Evolutionary conservation across 1,140 invertebrate species (phyloP).

Genomic region (Solen grandis): DNA sequence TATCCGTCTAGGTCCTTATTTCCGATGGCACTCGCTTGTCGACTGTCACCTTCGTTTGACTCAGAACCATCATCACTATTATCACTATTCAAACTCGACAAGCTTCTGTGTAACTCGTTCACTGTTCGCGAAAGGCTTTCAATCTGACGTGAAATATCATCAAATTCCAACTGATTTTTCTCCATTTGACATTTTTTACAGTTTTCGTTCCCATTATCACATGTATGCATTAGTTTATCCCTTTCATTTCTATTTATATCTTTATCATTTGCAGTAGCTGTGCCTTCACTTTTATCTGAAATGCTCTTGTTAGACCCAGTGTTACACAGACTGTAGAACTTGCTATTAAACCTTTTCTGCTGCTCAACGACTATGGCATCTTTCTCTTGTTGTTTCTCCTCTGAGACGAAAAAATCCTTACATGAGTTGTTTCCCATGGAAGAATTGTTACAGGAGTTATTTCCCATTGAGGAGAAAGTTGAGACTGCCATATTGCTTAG

Average conservation of each 20-base stretch:
- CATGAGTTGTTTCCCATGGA: conserved; percentile 32
- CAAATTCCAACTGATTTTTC: conserved; percentile 69
- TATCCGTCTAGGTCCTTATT: conserved; percentile 70
- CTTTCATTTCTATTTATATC: conserved; percentile 16
- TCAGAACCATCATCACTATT: conserved; percentile 61
- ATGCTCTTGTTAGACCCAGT: conserved; percentile 69
- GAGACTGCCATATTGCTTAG: conserved; percentile 47
- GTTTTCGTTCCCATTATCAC: conserved; percentile 49
- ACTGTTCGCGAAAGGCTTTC: conserved; percentile 75
- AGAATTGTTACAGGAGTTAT: neutral
- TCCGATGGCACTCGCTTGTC: conserved; percentile 51
- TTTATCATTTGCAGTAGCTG: neutral
- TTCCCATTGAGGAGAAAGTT: conserved; percentile 37
- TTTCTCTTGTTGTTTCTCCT: conserved; percentile 56
- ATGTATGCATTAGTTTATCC: conserved; percentile 43
- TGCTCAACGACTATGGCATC: conserved; percentile 53
- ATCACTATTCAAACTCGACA: conserved; percentile 72
- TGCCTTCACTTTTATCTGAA: conserved; percentile 30
- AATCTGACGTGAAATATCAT: conserved; percentile 74
- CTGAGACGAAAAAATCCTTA: conserved; percentile 37
- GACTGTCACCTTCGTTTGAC: conserved; percentile 62
- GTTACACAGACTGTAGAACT: conserved; percentile 75
- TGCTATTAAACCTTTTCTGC: conserved; percentile 68
- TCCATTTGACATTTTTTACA: conserved; percentile 55
- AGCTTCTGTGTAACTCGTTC: conserved; percentile 72